Percentiles rank a stretch among this genome's conserved stretches.
Conservation (phyloP, 2,888 invertebrate species). For the Caradrina kadenii region DNA sequence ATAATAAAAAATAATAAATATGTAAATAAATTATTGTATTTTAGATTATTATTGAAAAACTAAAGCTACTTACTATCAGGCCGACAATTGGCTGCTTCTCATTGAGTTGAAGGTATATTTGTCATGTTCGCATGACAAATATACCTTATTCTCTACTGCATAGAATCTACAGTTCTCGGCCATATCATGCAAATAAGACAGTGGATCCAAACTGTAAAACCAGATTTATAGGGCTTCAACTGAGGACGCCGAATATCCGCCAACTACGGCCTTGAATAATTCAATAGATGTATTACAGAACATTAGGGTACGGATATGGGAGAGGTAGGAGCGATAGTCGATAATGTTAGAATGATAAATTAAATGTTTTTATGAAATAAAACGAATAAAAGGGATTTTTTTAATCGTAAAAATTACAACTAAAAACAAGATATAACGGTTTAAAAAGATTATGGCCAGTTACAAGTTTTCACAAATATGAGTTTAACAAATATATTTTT, state of each 20-base stretch:
- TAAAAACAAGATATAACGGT: too few species aligned
- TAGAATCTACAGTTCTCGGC: constrained; percentile 4
- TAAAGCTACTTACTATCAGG: too few species aligned
- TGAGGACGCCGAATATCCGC: constrained; percentile 43
- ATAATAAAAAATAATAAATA: too few species aligned
- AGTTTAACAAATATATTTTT: too few species aligned
- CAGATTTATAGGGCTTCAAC: constrained; percentile 52
- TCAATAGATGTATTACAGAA: constrained; percentile 56
- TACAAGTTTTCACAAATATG: too few species aligned
- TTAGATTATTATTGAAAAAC: too few species aligned
- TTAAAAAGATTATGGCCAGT: too few species aligned
- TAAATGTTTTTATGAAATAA: too few species aligned
- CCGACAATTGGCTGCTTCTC: background rate
- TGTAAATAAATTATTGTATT: too few species aligned
- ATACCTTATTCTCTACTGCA: background rate
- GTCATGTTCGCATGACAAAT: background rate
- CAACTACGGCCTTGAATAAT: constrained; percentile 56
- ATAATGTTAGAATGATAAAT: background rate
- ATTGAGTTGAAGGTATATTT: too few species aligned
- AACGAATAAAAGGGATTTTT: too few species aligned
- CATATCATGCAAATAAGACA: constrained; percentile 45
- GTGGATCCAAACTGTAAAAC: constrained; percentile 38
- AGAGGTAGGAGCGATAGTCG: background rate
- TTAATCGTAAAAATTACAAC: too few species aligned
- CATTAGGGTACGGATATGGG: background rate